Percentiles rank a stretch among this genome's conserved stretches.
Conservation (phyloP, 2,888 invertebrate species). For the Lottia gigantea region DNA sequence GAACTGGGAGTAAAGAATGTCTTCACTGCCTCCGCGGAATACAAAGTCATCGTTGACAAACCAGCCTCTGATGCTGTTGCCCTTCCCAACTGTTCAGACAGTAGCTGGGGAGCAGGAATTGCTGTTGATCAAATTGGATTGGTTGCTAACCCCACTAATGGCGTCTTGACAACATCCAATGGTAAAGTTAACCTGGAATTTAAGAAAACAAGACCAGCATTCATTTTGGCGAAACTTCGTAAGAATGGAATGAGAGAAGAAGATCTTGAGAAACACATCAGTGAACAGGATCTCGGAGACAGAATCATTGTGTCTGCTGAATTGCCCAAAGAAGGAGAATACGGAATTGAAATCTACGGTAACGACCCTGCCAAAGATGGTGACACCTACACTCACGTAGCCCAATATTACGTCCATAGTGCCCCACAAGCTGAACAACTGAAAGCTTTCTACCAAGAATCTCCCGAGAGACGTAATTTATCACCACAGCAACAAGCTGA, state of each 20-base stretch:
- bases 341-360: conserved; percentile 68
- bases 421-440: conserved; percentile 51
- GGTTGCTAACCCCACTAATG: conserved; percentile 59
- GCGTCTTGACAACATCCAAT: conserved; percentile 40
- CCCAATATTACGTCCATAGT: conserved; percentile 62
- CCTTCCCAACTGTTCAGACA: conserved; percentile 66
- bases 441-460: conserved; percentile 57
- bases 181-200: conserved; percentile 72
- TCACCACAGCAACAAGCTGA: conserved; percentile 34
- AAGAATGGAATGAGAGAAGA: conserved; percentile 64
- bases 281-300: conserved; percentile 59
- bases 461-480: conserved; percentile 42
- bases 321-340: conserved; percentile 65
- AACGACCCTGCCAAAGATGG: conserved; percentile 67
- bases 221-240: conserved; percentile 63
- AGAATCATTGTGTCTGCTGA: conserved; percentile 51
- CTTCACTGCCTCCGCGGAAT: conserved; percentile 68
- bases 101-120: conserved; percentile 68
- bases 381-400: conserved; percentile 63
- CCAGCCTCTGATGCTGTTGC: conserved; percentile 59
- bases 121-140: conserved; percentile 66
- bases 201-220: conserved; percentile 82
- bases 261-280: conserved; percentile 60
- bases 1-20: conserved; percentile 66
- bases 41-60: conserved; percentile 65